A percentile compares a stretch with the other conserved stretches of the same genome.
Conservation (phyloP, 2,113 vertebrate genomes). For the Megalops atlanticus region DNA sequence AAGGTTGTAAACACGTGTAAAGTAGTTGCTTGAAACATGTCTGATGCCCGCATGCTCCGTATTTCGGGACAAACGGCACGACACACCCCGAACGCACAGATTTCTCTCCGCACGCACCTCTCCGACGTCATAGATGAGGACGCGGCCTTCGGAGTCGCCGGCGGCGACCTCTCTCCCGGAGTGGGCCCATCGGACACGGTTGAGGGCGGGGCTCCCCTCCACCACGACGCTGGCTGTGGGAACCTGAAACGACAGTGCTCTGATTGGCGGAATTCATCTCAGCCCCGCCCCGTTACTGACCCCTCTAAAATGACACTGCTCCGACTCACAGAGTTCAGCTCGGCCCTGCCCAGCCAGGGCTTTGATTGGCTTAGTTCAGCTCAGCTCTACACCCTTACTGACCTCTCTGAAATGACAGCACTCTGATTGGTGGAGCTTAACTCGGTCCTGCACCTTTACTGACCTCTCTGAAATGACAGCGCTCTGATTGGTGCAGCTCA, state of each 20-base stretch:
- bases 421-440: neutral
- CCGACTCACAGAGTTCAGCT: no score
- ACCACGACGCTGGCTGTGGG: slow-evolving; percentile 91
- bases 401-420: slow-evolving; percentile 55
- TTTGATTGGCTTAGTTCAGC: neutral
- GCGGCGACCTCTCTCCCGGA: slow-evolving; percentile 95
- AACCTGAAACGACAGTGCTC: slow-evolving; percentile 73
- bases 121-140: slow-evolving; percentile 93
- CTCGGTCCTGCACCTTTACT: neutral
- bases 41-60: no score
- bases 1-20: no score
- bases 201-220: slow-evolving; percentile 92
- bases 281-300: neutral
- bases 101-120: no score
- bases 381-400: neutral
- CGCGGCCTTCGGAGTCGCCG: slow-evolving; percentile 92
- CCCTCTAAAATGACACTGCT: neutral
- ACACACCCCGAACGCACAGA: no score
- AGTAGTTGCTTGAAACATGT: no score
- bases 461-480: neutral
- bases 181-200: slow-evolving; percentile 92
- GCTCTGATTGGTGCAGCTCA: no score
- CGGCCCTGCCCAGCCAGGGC: no score
- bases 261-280: neutral
- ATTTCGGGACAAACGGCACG: no score